phyloP scores from a whole-genome alignment of 2,888 invertebrate genomes.

The Heliconius cydno region DNA sequence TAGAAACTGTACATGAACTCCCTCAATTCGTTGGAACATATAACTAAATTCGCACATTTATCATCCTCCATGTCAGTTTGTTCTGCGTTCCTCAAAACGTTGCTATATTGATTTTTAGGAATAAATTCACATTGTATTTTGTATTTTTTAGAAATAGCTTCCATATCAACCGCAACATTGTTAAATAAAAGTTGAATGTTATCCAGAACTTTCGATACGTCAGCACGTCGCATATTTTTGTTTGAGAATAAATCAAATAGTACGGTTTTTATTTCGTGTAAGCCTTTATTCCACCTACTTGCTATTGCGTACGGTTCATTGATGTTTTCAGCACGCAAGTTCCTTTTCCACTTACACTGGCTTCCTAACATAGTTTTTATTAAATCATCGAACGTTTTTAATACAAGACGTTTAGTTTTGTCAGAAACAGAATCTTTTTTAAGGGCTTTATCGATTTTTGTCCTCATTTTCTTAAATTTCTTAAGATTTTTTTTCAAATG shows the following conservation, averaged over 20 bases:
- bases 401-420: conserved; percentile 58
- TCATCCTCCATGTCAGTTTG: conserved; percentile 35
- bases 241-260: conserved; percentile 41
- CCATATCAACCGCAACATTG: conserved; percentile 53
- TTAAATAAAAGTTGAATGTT: conserved; percentile 56
- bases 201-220: conserved; percentile 51
- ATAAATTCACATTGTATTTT: conserved; percentile 58
- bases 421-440: conserved; percentile 58
- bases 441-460: conserved; percentile 57
- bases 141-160: conserved; percentile 52
- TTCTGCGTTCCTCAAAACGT: conserved; percentile 40
- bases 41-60: conserved; percentile 54
- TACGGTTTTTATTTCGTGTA: conserved; percentile 54
- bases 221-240: conserved; percentile 41
- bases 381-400: conserved; percentile 62
- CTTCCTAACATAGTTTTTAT: conserved; percentile 58
- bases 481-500: conserved; percentile 52
- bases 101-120: conserved; percentile 29
- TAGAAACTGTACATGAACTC: conserved; percentile 60
- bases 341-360: conserved; percentile 58
- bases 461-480: conserved; percentile 61
- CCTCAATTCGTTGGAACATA: conserved; percentile 65
- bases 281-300: conserved; percentile 50
- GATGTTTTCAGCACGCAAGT: conserved; percentile 21
- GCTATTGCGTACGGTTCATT: conserved; percentile 33